Base-by-base conservation (phyloP, 1,140 invertebrate genomes). In the Rhopalosiphum padi region DNA sequence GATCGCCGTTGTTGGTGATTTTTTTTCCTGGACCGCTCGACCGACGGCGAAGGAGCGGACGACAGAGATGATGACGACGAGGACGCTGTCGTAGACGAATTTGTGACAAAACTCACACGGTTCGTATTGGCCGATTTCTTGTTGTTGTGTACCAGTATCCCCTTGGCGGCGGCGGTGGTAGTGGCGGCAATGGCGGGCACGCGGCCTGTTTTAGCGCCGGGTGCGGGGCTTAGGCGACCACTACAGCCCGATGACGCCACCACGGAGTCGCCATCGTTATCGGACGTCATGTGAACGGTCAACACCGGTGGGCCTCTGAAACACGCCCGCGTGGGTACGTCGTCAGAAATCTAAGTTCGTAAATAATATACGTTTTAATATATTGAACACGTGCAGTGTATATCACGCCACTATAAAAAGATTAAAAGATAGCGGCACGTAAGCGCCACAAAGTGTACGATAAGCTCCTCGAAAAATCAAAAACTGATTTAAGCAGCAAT, bases 141-240 rank as follows among this genome's bases (percentile, higher is more conserved):
- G 46, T 48, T 85, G 30, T 92, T 92, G 82, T 86, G 91, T 51
- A 93, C 91, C 23, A 93, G 35, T 53, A 93, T 93, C 15, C 91
- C 91, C 82, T 93, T 91, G 9, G 22, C 43, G 21, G 68, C 35
- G 18, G 51, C 37, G 21, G 88, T n/a, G 35, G 30, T 30, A 2
- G n/a, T 53, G 35, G 6, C 30, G 25, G 9, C 41, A 35, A 3
- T 30, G 41, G 30, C 53, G 9, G 48, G 51, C 35, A n/a, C 48
- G 5, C 35, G 51, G 6, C n/a, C 46, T 30, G 1, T 92, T 22
- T 35, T 92, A 9, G 48, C 46, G 25, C 48, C 48, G 48, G 48
- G 18, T 5, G 9, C 25, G 15, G 48, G 37, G 41, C 48, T 53
- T 18, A 46, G 21, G n/a, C 35, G 5, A 35, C 25, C 68, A 25